Evolutionary conservation across 30 jellyfish, hydroid and myxozoan genomes (phyloP).

Genomic region (Mastigias papua): DNA sequence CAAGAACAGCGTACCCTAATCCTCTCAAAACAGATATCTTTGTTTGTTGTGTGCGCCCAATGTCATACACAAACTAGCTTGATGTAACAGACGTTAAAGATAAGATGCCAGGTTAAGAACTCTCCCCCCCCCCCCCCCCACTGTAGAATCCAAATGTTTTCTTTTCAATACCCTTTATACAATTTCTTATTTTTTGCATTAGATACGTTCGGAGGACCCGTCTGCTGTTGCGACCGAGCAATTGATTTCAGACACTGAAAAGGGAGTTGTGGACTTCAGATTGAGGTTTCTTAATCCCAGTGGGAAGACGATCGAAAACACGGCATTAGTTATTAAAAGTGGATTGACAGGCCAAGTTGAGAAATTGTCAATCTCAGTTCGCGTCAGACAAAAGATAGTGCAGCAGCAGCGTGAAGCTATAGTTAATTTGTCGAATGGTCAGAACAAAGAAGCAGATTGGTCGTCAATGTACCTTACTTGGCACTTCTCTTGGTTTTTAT

Average conservation of each 20-base stretch:
- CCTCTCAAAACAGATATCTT: too few species aligned
- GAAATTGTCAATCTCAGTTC: neutral
- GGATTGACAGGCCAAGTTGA: slow-evolving; percentile 35
- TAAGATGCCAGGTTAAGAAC: too few species aligned
- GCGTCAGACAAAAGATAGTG: neutral
- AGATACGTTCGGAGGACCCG: slow-evolving; percentile 1
- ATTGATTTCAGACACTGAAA: neutral
- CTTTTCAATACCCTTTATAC: too few species aligned
- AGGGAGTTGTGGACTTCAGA: neutral
- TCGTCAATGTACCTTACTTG: neutral
- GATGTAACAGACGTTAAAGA: too few species aligned
- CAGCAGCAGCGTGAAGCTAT: slow-evolving; percentile 1
- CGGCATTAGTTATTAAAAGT: slow-evolving; percentile 8
- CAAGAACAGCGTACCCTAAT: too few species aligned
- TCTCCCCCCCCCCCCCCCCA: too few species aligned
- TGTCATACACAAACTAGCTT: too few species aligned
- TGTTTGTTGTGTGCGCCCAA: too few species aligned
- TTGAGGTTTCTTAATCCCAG: neutral
- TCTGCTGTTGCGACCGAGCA: neutral
- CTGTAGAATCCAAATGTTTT: too few species aligned
- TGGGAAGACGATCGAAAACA: neutral
- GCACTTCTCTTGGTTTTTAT: neutral
- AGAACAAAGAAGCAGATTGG: neutral
- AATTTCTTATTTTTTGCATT: neutral
- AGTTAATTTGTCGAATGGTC: neutral